Percentiles rank a stretch among this genome's conserved stretches.
phyloP scores from a whole-genome alignment of 2,113 vertebrate species.

The human (Homo sapiens) region DNA sequence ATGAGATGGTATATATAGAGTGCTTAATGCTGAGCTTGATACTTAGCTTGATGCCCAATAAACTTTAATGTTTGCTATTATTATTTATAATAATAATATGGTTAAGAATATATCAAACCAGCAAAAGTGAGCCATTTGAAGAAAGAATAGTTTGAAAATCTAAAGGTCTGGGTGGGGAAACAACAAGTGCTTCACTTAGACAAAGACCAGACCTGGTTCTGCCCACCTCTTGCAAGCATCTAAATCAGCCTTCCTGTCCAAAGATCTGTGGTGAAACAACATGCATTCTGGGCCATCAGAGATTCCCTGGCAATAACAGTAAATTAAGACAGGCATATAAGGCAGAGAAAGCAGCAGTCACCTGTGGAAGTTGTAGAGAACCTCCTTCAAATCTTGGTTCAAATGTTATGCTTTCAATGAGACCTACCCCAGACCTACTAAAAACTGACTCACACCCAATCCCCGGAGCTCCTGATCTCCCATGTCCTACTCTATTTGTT shows the following conservation, averaged over 20 bases:
- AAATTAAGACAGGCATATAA: neutral
- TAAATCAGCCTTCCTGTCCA: slow-evolving; percentile 3
- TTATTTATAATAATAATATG: slow-evolving; percentile 3
- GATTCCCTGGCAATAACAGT: neutral
- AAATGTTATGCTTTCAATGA: neutral
- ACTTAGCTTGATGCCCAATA: neutral
- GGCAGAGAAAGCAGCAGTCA: neutral
- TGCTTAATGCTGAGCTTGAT: neutral
- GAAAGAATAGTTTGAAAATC: neutral
- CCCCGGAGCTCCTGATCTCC: neutral
- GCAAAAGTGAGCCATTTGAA: neutral
- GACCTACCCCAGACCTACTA: neutral
- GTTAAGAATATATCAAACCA: neutral
- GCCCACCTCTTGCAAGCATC: neutral
- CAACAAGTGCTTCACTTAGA: neutral
- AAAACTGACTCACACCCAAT: neutral
- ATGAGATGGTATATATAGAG: neutral
- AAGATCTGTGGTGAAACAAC: neutral
- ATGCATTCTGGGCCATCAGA: neutral
- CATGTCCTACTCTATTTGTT: neutral
- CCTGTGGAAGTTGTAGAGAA: neutral
- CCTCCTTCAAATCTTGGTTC: neutral
- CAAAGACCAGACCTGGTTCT: neutral
- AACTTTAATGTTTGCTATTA: neutral
- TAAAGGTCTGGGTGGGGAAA: neutral